phyloP scores from a whole-genome alignment of 64 coral and sea anemone genomes.

The Hydrozoanthus tunicans region DNA sequence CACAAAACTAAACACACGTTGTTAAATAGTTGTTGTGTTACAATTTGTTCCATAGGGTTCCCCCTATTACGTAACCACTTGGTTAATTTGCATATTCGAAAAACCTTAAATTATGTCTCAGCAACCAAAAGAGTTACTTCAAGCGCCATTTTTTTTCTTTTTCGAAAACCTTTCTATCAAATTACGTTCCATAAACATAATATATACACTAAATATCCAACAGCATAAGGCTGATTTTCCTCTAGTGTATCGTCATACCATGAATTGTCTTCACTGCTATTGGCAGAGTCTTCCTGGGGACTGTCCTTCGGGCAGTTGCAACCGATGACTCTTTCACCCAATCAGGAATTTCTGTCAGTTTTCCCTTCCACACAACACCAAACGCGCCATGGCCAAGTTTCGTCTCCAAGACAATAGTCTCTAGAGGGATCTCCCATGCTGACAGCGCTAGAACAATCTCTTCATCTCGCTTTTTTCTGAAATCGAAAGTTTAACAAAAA shows the following conservation, averaged over 20 bases:
- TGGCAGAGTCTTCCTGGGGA: not conserved
- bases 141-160: no score
- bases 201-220: no score
- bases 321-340: conserved; percentile 20
- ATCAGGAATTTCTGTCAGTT: conserved; percentile 4
- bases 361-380: conserved; percentile 21
- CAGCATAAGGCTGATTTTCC: no score
- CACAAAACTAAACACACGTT: no score
- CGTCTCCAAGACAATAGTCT: not conserved
- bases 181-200: no score
- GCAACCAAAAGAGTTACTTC: no score
- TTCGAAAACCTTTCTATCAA: no score
- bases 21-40: no score
- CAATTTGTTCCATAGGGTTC: no score
- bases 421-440: conserved; percentile 14
- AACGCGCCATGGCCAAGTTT: conserved; percentile 18
- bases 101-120: no score
- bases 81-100: no score
- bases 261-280: conserved; percentile 27
- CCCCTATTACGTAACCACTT: no score
- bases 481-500: not conserved
- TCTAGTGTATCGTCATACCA: not conserved
- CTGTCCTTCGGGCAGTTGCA: not conserved
- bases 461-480: conserved; percentile 17
- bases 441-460: conserved; percentile 36